These are phyloP conservation scores for Agrypnus murinus DNA, from an alignment of 2,888 invertebrate species.

Conservation along the genomic window DNA sequence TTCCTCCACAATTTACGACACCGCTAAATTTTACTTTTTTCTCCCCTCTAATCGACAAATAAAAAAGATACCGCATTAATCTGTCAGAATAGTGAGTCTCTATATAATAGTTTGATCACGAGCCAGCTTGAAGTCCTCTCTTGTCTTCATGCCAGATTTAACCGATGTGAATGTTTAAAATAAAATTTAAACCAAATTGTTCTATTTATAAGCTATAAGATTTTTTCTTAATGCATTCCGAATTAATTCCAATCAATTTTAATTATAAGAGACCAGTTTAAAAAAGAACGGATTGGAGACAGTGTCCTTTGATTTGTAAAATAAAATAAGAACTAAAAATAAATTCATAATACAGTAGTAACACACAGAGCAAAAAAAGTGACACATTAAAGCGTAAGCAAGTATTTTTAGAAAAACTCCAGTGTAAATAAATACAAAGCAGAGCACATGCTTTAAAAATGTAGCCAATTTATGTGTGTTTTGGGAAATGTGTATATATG, in stretches of 20 bases:
- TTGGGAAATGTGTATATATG: slow-evolving; percentile 15
- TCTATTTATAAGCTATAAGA: slow-evolving; percentile 26
- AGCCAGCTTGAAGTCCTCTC: slow-evolving; percentile 32
- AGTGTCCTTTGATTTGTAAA: neutral
- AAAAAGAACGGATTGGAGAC: neutral
- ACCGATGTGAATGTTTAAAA: slow-evolving; percentile 59
- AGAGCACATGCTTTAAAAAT: slow-evolving; percentile 34
- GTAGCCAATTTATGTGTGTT: slow-evolving; percentile 22
- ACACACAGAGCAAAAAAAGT: slow-evolving; percentile 7
- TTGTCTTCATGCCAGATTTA: slow-evolving; percentile 64
- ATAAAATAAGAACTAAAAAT: slow-evolving; percentile 12
- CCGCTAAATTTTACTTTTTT: slow-evolving; percentile 8
- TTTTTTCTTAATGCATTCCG: too few relatives aligned
- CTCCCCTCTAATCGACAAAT: neutral
- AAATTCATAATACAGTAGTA: neutral
- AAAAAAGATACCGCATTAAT: slow-evolving; percentile 9
- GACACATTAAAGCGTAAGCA: slow-evolving; percentile 37
- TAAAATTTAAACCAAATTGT: slow-evolving; percentile 55
- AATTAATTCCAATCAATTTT: slow-evolving; percentile 8
- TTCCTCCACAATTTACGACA: slow-evolving; percentile 12
- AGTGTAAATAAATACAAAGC: slow-evolving; percentile 34
- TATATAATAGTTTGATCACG: slow-evolving; percentile 21
- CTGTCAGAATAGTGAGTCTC: slow-evolving; percentile 4
- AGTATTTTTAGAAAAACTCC: slow-evolving; percentile 42
- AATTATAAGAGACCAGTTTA: neutral